A percentile compares a stretch with the other conserved stretches of the same genome.
phyloP scores from a whole-genome alignment of 2,797 vertebrate genomes.

The Psittacula derbiana region DNA sequence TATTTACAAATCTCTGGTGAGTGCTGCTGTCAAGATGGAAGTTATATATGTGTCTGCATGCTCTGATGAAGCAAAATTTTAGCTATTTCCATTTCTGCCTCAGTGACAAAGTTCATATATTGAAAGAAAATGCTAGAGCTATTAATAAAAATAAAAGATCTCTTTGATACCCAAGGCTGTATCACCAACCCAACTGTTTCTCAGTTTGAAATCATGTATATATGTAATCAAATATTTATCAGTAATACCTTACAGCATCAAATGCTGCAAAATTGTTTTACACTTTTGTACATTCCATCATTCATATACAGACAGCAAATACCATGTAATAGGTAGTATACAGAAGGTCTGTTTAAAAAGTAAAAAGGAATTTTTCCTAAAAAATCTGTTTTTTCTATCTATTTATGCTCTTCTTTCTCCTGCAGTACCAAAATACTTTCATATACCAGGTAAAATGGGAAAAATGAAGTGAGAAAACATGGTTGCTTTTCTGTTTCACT shows the following conservation, averaged over 20 bases:
- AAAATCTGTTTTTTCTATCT: neutral
- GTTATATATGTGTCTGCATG: neutral
- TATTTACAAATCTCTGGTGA: neutral
- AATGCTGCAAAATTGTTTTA: neutral
- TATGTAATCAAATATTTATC: slow-evolving; percentile 17
- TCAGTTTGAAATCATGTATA: neutral
- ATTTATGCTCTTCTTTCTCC: neutral
- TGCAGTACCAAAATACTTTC: neutral
- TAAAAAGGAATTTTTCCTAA: neutral
- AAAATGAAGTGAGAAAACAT: neutral
- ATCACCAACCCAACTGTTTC: neutral
- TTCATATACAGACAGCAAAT: neutral
- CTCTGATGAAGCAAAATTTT: neutral
- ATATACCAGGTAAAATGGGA: neutral
- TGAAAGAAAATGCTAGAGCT: neutral
- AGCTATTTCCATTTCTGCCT: neutral
- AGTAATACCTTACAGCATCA: neutral
- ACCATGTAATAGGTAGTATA: neutral
- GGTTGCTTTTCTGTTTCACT: neutral
- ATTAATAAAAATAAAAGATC: neutral
- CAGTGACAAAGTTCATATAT: neutral
- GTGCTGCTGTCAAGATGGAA: neutral
- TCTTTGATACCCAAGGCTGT: neutral
- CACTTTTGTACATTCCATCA: neutral
- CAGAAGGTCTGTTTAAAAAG: neutral